phyloP scores from a whole-genome alignment of 2,888 invertebrate species.

The Amorpha juglandis region DNA sequence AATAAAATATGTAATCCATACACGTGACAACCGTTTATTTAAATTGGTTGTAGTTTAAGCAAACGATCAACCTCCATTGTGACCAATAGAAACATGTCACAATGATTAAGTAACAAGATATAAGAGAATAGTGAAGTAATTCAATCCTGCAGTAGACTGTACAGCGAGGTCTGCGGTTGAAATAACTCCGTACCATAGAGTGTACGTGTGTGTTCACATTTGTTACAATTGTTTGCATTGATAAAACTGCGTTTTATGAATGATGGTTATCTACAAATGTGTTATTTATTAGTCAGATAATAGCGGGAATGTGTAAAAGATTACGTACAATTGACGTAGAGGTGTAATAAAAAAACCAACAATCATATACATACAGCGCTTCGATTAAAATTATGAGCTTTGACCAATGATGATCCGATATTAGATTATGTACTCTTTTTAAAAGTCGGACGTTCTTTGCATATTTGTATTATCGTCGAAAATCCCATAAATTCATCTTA shows the following conservation, averaged over 20 bases:
- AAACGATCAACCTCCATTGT: constrained; percentile 41
- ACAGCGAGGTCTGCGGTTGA: constrained; percentile 65
- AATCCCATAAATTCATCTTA: no score
- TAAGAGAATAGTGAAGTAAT: constrained; percentile 52
- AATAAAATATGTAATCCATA: background rate
- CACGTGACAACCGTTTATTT: constrained; percentile 11
- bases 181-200: constrained; percentile 34
- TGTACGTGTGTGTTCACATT: background rate
- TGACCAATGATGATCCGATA: no score
- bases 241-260: constrained; percentile 30
- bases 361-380: background rate
- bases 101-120: constrained; percentile 54
- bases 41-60: constrained; percentile 30
- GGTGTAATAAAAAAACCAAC: background rate
- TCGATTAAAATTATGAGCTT: no score
- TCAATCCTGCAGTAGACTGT: constrained; percentile 46
- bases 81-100: constrained; percentile 31
- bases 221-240: constrained; percentile 21
- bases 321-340: background rate
- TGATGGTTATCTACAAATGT: constrained; percentile 1
- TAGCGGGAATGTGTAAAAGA: background rate
- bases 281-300: constrained; percentile 29
- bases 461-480: no score
- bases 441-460: no score
- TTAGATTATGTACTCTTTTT: no score